A percentile compares a stretch with the other conserved stretches of the same genome.
Evolutionary conservation across 1,140 invertebrate genomes (phyloP).

Genomic region (Heliothis virescens): DNA sequence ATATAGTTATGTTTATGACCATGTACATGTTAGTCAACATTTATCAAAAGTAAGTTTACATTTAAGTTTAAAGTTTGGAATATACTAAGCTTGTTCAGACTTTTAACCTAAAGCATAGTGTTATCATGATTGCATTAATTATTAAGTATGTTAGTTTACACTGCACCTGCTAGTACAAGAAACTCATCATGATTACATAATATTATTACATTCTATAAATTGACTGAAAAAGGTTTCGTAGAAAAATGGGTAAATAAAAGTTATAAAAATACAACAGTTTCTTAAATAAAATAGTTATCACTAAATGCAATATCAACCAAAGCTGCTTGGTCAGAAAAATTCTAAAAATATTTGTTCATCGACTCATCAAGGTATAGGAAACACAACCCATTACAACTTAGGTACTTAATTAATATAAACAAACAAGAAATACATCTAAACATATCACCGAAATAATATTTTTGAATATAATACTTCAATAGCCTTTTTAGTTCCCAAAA

Average conservation of each 20-base stretch:
- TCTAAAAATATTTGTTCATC: slow-evolving; percentile 18
- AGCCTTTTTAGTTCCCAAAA: slow-evolving; percentile 32
- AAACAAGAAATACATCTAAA: not conserved
- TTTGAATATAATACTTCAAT: slow-evolving; percentile 23
- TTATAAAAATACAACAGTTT: slow-evolving; percentile 1
- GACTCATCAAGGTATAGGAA: slow-evolving; percentile 18
- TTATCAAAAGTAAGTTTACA: too few relatives aligned
- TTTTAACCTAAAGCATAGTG: too few relatives aligned
- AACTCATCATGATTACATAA: not conserved
- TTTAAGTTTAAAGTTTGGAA: too few relatives aligned
- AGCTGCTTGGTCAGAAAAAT: not conserved
- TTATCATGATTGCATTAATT: not conserved
- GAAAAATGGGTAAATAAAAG: slow-evolving; percentile 13
- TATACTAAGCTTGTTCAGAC: too few relatives aligned
- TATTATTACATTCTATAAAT: not conserved
- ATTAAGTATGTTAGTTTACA: not conserved
- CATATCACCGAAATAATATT: slow-evolving; percentile 13
- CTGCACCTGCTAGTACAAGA: not conserved
- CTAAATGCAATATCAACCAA: slow-evolving; percentile 11
- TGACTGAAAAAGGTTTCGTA: slow-evolving; percentile 10
- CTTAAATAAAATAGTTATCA: not conserved
- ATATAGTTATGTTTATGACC: too few relatives aligned
- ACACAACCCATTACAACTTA: slow-evolving; percentile 26
- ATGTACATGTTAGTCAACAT: too few relatives aligned
- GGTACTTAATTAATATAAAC: not conserved